These are phyloP conservation scores for Drosophila aldrichi DNA, from an alignment of 2,888 invertebrate genomes.

Conservation along the genomic window DNA sequence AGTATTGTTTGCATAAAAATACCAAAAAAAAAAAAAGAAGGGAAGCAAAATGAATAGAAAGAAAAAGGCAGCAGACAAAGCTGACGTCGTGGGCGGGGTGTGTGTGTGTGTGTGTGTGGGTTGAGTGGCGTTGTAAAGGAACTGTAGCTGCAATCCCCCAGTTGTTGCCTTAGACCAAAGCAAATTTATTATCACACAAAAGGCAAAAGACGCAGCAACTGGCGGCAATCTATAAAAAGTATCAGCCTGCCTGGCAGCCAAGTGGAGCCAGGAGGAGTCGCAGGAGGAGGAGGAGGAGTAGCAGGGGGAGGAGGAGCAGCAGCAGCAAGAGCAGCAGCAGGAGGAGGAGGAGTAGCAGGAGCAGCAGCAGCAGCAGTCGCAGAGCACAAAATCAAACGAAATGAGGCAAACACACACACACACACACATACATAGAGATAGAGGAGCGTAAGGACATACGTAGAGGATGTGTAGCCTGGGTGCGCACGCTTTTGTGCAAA, in stretches of 20 bases:
- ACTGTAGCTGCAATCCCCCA: conserved; percentile 67
- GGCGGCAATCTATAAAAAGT: conserved; percentile 68
- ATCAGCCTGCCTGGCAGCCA: conserved; percentile 43
- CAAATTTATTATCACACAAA: conserved; percentile 81
- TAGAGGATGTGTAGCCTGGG: conserved; percentile 43
- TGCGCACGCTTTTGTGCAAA: conserved; percentile 71
- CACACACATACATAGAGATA: not conserved
- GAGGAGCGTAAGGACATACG: conserved; percentile 35
- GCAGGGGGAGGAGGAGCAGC: conserved; percentile 17
- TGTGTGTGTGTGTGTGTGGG: conserved; percentile 3
- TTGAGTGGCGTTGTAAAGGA: conserved; percentile 20
- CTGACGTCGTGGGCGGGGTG: conserved; percentile 8
- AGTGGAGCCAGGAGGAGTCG: conserved; percentile 25
- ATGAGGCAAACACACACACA: conserved; percentile 62
- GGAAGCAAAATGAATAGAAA: conserved; percentile 32
- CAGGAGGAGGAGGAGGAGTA: conserved; percentile 5
- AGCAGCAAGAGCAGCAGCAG: conserved; percentile 28
- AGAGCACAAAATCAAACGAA: conserved; percentile 78
- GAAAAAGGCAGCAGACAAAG: conserved; percentile 48
- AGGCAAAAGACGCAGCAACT: conserved; percentile 60
- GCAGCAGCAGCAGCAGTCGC: conserved; percentile 25
- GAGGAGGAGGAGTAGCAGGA: not conserved
- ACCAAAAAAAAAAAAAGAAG: conserved; percentile 50
- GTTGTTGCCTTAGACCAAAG: conserved; percentile 78
- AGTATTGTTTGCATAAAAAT: conserved; percentile 82